These are phyloP conservation scores for Eucera pruinosa DNA, from an alignment of 2,888 invertebrate species.

Conservation along the genomic window DNA sequence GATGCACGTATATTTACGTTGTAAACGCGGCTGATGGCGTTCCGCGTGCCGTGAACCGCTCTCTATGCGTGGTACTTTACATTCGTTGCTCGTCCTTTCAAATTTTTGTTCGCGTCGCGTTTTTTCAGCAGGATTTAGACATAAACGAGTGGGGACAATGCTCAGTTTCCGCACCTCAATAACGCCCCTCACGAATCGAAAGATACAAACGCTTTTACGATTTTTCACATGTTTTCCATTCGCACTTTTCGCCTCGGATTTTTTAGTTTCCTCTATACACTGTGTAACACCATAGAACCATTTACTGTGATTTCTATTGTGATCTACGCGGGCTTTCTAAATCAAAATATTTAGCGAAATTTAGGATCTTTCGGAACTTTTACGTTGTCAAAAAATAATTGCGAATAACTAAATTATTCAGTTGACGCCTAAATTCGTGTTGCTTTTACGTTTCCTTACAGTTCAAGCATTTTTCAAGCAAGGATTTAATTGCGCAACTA, in stretches of 20 bases:
- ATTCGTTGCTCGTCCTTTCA: conserved; percentile 39
- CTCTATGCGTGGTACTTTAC: conserved; percentile 50
- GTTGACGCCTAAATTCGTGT: no score
- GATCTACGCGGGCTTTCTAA: neutral
- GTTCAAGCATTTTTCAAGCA: no score
- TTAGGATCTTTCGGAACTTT: no score
- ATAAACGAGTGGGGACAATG: conserved; percentile 58
- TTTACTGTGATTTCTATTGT: neutral
- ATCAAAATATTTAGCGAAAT: neutral
- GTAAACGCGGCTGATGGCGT: conserved; percentile 38
- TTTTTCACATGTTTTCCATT: conserved; percentile 23
- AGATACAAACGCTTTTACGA: conserved; percentile 36
- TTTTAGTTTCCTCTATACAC: conserved; percentile 26
- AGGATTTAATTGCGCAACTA: no score
- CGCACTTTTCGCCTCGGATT: conserved; percentile 18
- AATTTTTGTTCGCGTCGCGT: conserved; percentile 45
- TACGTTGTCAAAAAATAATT: no score
- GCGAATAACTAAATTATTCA: no score
- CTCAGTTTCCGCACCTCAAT: conserved; percentile 52
- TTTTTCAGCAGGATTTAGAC: conserved; percentile 53
- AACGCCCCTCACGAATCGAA: conserved; percentile 31
- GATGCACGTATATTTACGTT: conserved; percentile 47
- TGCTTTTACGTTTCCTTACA: no score
- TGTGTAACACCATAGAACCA: neutral
- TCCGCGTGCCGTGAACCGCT: conserved; percentile 23